phyloP scores from a whole-genome alignment of 1,140 invertebrate species.

The Pomacea maculata region DNA sequence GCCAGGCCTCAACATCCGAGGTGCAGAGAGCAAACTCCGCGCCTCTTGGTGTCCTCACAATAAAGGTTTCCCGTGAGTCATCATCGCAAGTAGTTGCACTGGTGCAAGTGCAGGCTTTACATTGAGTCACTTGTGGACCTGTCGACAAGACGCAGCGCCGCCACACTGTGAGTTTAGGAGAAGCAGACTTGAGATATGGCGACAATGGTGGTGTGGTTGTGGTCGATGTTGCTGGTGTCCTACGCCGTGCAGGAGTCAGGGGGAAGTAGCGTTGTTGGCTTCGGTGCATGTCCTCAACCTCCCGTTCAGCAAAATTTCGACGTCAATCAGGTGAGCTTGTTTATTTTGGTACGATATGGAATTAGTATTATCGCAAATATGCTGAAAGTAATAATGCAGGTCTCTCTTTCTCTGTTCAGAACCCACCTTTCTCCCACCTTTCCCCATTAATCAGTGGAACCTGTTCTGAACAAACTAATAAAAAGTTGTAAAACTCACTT shows the following conservation, averaged over 20 bases:
- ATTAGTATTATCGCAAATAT: background rate
- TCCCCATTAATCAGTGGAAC: background rate
- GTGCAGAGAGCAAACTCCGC: background rate
- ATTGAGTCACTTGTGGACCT: background rate
- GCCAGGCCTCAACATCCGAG: too few relatives aligned
- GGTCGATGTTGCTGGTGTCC: background rate
- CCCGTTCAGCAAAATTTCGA: conserved; percentile 7
- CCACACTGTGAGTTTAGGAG: background rate
- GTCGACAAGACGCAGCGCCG: background rate
- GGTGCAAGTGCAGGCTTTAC: background rate
- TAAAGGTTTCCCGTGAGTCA: background rate
- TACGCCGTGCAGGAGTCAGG: background rate
- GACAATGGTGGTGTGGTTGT: background rate
- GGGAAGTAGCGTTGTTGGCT: background rate
- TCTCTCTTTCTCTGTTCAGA: background rate
- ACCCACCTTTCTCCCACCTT: background rate
- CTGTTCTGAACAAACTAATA: background rate
- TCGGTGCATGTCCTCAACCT: conserved; percentile 1
- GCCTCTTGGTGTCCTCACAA: too few relatives aligned
- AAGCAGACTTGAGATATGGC: background rate
- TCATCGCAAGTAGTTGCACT: background rate
- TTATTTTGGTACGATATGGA: background rate
- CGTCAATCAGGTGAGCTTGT: background rate
- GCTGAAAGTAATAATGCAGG: background rate
- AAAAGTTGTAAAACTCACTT: background rate